These are phyloP conservation scores for Himalopsyche phryganea DNA, from an alignment of 1,140 invertebrate genomes.

Conservation along the genomic window DNA sequence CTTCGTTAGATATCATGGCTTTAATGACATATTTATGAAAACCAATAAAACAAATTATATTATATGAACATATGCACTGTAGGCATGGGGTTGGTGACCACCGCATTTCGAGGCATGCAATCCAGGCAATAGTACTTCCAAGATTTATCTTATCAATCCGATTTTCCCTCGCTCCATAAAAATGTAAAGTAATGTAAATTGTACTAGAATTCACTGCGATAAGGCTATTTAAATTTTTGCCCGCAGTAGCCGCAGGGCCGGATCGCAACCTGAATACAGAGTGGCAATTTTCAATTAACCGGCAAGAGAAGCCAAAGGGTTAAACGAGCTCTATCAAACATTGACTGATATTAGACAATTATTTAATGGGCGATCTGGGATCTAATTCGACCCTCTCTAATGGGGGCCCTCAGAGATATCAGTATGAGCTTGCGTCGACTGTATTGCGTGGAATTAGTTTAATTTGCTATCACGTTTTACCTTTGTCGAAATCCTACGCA, in stretches of 20 bases:
- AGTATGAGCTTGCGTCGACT: too few relatives aligned
- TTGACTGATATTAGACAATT: slow-evolving; percentile 33
- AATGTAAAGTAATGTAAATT: slow-evolving; percentile 2
- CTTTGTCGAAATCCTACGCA: too few relatives aligned
- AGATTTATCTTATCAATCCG: neutral
- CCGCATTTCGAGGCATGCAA: too few relatives aligned
- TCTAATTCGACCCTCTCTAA: slow-evolving; percentile 31
- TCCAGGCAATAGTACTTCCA: too few relatives aligned
- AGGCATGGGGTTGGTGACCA: too few relatives aligned
- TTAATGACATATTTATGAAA: too few relatives aligned
- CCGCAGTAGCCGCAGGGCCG: slow-evolving; percentile 8
- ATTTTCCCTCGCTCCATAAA: neutral
- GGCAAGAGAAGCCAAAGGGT: slow-evolving; percentile 14
- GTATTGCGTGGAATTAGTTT: slow-evolving; percentile 15
- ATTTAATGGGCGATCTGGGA: slow-evolving; percentile 31
- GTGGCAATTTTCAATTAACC: slow-evolving; percentile 31
- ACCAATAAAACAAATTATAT: too few relatives aligned
- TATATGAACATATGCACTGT: too few relatives aligned
- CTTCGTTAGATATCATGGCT: too few relatives aligned
- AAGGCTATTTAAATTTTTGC: slow-evolving; percentile 11
- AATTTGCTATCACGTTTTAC: too few relatives aligned
- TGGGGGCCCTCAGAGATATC: slow-evolving; percentile 4
- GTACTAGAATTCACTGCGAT: neutral
- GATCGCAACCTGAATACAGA: slow-evolving; percentile 12
- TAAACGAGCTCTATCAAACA: slow-evolving; percentile 23